Percentiles rank a stretch among this genome's conserved stretches.
These are phyloP conservation scores for Abrostola triplasia DNA, from an alignment of 2,888 invertebrate genomes.

Conservation along the genomic window DNA sequence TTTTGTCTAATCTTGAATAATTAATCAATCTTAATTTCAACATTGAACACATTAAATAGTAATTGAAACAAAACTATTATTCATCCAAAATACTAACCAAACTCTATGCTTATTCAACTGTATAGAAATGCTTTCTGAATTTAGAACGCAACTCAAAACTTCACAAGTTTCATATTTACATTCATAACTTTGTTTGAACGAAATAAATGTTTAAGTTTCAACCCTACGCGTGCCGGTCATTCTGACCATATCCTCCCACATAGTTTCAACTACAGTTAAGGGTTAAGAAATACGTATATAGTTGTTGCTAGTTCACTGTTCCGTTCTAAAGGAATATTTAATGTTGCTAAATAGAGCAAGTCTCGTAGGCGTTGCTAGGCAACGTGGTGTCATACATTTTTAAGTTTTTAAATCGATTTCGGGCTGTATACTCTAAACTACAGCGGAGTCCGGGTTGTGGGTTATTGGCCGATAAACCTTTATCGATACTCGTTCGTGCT, in stretches of 20 bases:
- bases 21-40: too few relatives aligned
- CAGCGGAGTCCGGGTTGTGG: too few relatives aligned
- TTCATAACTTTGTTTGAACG: neutral
- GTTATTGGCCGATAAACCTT: neutral
- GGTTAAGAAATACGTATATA: neutral
- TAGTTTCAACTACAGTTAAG: neutral
- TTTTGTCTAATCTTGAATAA: too few relatives aligned
- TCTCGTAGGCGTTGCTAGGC: conserved; percentile 1
- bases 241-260: neutral
- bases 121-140: neutral
- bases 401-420: neutral
- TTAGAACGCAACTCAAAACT: neutral
- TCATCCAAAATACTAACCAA: neutral
- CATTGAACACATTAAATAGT: too few relatives aligned
- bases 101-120: neutral
- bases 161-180: conserved; percentile 1
- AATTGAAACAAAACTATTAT: neutral
- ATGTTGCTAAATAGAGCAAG: neutral
- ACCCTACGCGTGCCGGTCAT: neutral
- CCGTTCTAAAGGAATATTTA: neutral
- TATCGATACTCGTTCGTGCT: neutral
- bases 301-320: neutral
- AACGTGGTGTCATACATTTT: neutral
- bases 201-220: neutral
- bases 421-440: neutral